These are phyloP conservation scores for Adelognathus sp. DNA, from an alignment of 2,888 invertebrate genomes.

Conservation along the genomic window DNA sequence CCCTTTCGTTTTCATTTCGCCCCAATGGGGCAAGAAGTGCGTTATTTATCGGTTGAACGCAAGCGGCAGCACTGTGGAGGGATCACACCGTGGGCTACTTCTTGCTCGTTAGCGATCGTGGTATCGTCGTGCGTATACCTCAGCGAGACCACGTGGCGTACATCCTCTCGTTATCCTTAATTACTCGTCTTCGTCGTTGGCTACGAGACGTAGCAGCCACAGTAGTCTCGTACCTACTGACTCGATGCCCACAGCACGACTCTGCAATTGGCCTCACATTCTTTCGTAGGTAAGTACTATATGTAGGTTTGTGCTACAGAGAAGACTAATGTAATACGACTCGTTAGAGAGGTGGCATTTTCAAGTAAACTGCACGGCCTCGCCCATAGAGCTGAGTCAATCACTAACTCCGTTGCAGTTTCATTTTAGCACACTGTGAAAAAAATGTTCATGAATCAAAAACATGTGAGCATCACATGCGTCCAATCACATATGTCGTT, in stretches of 20 bases:
- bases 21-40: constrained; percentile 16
- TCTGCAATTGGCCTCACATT: constrained; percentile 1
- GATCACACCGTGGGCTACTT: constrained; percentile 31
- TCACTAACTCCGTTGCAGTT: too few species aligned
- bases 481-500: too few species aligned
- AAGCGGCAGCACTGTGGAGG: not conserved
- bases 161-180: constrained; percentile 17
- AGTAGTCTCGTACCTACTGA: not conserved
- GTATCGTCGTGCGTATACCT: constrained; percentile 25
- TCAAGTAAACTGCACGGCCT: not conserved
- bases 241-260: not conserved
- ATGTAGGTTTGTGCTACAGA: not conserved
- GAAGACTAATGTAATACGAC: not conserved
- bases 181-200: constrained; percentile 15
- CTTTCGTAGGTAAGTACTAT: not conserved
- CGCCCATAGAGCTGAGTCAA: too few species aligned
- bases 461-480: too few species aligned
- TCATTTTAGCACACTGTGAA: too few species aligned
- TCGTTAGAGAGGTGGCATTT: not conserved
- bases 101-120: constrained; percentile 51
- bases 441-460: too few species aligned
- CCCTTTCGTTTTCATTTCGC: constrained; percentile 10
- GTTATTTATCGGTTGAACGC: constrained; percentile 30
- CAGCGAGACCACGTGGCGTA: constrained; percentile 9
- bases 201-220: not conserved